Percentiles rank a stretch among this genome's conserved stretches.
phyloP scores from a whole-genome alignment of 2,888 invertebrate species.

The Amblyjoppa fuscipennis region DNA sequence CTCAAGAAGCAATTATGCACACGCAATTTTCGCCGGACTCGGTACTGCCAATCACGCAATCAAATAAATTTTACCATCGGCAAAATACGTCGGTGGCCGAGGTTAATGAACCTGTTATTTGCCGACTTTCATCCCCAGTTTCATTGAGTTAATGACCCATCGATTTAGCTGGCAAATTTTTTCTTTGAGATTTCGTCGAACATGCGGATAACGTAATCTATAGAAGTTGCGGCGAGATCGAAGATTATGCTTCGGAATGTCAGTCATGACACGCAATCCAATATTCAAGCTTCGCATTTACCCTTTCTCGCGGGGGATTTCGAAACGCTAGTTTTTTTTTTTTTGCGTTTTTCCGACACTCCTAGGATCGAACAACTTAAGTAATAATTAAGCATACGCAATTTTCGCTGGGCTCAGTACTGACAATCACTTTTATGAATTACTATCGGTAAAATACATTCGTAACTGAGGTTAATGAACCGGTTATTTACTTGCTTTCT shows the following conservation, averaged over 20 bases:
- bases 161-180: too few relatives aligned
- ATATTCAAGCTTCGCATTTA: neutral
- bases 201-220: too few relatives aligned
- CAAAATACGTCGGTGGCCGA: neutral
- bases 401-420: too few relatives aligned
- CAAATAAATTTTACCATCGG: neutral
- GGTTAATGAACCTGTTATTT: neutral
- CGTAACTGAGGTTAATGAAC: too few relatives aligned
- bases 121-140: neutral
- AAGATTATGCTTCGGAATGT: neutral
- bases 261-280: neutral
- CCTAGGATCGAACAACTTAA: too few relatives aligned
- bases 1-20: too few relatives aligned
- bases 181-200: too few relatives aligned
- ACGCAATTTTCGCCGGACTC: too few relatives aligned
- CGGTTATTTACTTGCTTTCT: too few relatives aligned
- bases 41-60: neutral
- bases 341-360: neutral
- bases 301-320: neutral
- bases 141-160: neutral
- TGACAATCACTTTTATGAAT: too few relatives aligned
- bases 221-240: neutral
- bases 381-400: too few relatives aligned
- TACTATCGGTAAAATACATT: too few relatives aligned
- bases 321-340: neutral